Evolutionary conservation across 2,113 vertebrate genomes (phyloP).

Genomic region (Orcinus orca): DNA sequence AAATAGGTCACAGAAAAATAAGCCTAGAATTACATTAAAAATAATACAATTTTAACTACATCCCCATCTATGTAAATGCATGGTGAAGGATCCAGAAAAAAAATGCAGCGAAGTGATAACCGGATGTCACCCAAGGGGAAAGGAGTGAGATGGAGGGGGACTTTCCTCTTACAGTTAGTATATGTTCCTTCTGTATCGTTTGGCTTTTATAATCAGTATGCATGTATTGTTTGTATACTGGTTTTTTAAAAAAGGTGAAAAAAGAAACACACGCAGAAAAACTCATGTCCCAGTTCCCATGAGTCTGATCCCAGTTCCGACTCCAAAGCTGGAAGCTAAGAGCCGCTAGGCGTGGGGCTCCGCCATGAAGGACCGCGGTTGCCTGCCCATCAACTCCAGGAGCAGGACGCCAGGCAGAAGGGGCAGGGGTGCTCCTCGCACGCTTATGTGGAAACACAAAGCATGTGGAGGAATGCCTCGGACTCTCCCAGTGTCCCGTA

Average conservation of each 20-base stretch:
- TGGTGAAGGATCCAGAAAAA: background rate
- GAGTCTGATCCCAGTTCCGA: background rate
- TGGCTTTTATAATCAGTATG: background rate
- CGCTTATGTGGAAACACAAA: background rate
- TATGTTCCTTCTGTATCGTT: background rate
- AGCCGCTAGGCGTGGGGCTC: background rate
- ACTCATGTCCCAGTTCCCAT: background rate
- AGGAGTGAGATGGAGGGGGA: background rate
- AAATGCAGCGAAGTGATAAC: background rate
- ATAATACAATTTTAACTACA: background rate
- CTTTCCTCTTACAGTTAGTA: background rate
- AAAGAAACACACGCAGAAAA: background rate
- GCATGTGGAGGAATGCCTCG: background rate
- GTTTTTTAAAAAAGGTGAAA: background rate
- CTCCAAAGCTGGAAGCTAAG: background rate
- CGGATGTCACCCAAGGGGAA: background rate
- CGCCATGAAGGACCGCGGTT: background rate
- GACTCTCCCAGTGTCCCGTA: background rate
- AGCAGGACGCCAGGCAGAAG: background rate
- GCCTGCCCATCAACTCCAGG: background rate
- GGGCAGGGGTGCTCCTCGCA: too few relatives aligned
- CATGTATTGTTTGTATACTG: background rate
- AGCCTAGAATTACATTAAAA: background rate
- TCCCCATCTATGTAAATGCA: background rate
- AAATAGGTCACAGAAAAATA: background rate